A percentile compares a stretch with the other conserved stretches of the same genome.
These are phyloP conservation scores for Drosophila sucinea DNA, from an alignment of 1,140 invertebrate genomes.

Conservation along the genomic window DNA sequence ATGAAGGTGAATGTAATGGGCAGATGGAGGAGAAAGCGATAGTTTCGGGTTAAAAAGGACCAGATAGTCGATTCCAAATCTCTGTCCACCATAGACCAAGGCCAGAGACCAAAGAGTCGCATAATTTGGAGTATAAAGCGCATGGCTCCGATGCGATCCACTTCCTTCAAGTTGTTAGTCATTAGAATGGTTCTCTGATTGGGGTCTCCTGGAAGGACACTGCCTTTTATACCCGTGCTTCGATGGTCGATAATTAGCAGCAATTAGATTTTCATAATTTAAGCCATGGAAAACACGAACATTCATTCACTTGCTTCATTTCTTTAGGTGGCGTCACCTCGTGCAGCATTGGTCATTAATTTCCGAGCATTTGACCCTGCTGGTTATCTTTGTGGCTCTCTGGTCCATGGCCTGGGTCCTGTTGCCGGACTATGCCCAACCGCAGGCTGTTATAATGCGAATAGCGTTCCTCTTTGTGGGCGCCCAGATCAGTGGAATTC, in stretches of 20 bases:
- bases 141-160: constrained; percentile 46
- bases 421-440: constrained; percentile 54
- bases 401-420: constrained; percentile 63
- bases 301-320: background rate
- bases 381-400: constrained; percentile 63
- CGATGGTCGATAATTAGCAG: constrained; percentile 42
- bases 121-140: constrained; percentile 53
- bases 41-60: constrained; percentile 33
- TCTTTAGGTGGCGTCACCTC: constrained; percentile 71
- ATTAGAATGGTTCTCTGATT: constrained; percentile 14
- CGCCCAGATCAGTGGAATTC: constrained; percentile 71
- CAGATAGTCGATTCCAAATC: constrained; percentile 3
- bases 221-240: constrained; percentile 42
- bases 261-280: constrained; percentile 57
- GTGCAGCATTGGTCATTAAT: constrained; percentile 62
- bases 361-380: constrained; percentile 71
- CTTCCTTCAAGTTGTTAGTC: constrained; percentile 8
- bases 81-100: constrained; percentile 30
- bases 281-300: constrained; percentile 33
- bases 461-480: constrained; percentile 78
- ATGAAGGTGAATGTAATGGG: constrained; percentile 68
- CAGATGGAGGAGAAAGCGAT: constrained; percentile 60
- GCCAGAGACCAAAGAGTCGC: constrained; percentile 64
- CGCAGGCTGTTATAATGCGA: constrained; percentile 68
- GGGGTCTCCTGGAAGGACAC: too few species aligned